A percentile compares a stretch with the other conserved stretches of the same genome.
Evolutionary conservation across 2,888 invertebrate species (phyloP).

Genomic region (Monochamus alternatus): DNA sequence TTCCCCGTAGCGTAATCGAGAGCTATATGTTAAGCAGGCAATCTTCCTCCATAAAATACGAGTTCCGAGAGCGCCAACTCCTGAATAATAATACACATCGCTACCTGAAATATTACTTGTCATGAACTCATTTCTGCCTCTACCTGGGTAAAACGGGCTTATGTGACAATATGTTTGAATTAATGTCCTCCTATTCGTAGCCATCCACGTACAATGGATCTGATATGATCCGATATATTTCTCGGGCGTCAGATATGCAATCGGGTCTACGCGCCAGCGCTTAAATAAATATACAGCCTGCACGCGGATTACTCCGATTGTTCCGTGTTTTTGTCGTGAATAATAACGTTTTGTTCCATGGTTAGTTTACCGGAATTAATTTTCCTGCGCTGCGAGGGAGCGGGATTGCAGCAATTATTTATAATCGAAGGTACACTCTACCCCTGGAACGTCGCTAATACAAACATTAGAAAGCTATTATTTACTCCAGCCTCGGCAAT

Average conservation of each 20-base stretch:
- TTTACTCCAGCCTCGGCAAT: constrained; percentile 5
- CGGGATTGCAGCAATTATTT: constrained; percentile 30
- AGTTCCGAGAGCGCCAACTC: constrained; percentile 20
- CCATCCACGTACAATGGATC: constrained; percentile 46
- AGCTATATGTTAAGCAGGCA: constrained; percentile 38
- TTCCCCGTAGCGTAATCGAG: constrained; percentile 35
- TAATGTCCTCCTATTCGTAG: constrained; percentile 36
- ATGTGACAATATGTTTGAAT: constrained; percentile 43
- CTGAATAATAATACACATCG: constrained; percentile 28
- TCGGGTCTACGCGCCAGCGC: constrained; percentile 25
- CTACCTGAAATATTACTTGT: constrained; percentile 51
- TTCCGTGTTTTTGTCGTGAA: constrained; percentile 44
- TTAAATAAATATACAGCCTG: constrained; percentile 43
- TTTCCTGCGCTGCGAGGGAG: constrained; percentile 29
- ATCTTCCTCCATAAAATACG: constrained; percentile 31
- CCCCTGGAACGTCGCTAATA: constrained; percentile 4
- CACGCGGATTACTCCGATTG: constrained; percentile 46
- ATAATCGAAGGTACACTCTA: constrained; percentile 21
- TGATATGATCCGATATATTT: constrained; percentile 50
- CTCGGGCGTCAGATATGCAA: constrained; percentile 46
- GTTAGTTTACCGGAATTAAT: constrained; percentile 38
- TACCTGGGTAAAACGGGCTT: constrained; percentile 39
- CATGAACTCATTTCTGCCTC: constrained; percentile 51
- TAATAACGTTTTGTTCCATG: constrained; percentile 34
- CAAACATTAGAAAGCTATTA: constrained; percentile 21